Base-by-base conservation (phyloP, 2,888 invertebrate species). In the Cancer borealis region DNA sequence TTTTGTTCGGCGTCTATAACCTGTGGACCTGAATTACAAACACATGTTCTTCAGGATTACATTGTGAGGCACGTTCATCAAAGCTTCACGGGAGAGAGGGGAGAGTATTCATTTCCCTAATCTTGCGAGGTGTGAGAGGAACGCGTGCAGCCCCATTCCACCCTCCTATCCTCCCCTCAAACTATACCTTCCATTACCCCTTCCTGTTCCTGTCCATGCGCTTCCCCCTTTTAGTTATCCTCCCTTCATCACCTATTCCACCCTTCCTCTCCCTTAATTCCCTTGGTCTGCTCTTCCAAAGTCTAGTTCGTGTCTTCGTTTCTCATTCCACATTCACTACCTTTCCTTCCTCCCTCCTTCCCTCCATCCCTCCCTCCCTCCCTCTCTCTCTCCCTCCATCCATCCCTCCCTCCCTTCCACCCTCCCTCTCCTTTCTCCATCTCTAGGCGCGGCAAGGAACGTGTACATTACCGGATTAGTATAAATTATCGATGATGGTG, bases 401-500 rank as follows among this genome's bases (percentile, higher is more conserved):
- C 12, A 54, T 54, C 54, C 3, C 54, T 66, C 21, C 3, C 66
- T 14, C 66, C 14, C 21, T 21, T 12, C 66, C n/a, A 21, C n/a
- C 66, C n/a, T 66, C 66, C 66, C 8, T 26, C 30, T 30, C 30
- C 30, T 79, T 30, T 30, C 79, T 79, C 30, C 8, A 14, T 79
- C 79, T 79, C 79, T 30, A 79, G 79, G 30, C 79, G 12, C 79
- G 26, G 79, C 79, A 26, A 30, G 79, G 79, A 79, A 26, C 30
- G 79, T 79, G 79, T 79, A 79, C 79, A 79, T 79, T 79, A 79
- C 79, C 79, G 79, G 79, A 79, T 79, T 79, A 79, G 79, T 79
- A 79, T 79, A 79, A 79, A 79, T 79, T 79, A 79, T 79, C 79
- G 79, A 79, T 79, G 12, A 26, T 79, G 30, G 21, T 26, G 26